These are phyloP conservation scores for Notodonta dromedarius DNA, from an alignment of 2,888 invertebrate genomes.

Conservation along the genomic window DNA sequence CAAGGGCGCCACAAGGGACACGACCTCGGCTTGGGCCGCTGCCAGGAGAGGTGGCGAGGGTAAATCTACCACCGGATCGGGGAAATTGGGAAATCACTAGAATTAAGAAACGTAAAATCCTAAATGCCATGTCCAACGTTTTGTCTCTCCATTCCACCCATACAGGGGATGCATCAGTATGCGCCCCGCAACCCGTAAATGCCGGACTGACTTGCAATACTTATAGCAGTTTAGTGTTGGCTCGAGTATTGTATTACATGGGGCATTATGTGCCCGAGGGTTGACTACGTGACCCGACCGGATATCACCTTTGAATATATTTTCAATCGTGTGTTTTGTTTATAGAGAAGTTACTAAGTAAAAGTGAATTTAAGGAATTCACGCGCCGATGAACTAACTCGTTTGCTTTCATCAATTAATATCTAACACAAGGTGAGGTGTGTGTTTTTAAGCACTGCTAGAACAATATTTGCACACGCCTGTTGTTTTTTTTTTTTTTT, in stretches of 20 bases:
- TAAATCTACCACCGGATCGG: no score
- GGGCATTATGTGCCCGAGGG: slow-evolving; percentile 57
- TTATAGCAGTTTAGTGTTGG: slow-evolving; percentile 77
- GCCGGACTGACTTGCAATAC: slow-evolving; percentile 78
- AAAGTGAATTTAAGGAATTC: no score
- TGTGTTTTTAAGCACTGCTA: no score
- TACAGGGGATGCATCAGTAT: slow-evolving; percentile 61
- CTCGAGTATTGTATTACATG: slow-evolving; percentile 74
- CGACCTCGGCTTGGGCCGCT: no score
- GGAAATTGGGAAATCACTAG: no score
- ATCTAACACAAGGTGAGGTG: no score
- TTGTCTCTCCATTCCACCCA: slow-evolving; percentile 5
- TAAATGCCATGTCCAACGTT: slow-evolving; percentile 36
- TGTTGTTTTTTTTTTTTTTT: no score
- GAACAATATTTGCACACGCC: no score
- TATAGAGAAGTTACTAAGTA: slow-evolving; percentile 11
- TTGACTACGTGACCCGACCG: slow-evolving; percentile 54
- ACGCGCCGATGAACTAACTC: no score
- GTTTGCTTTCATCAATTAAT: no score
- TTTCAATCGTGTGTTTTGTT: slow-evolving; percentile 37
- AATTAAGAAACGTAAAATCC: background rate
- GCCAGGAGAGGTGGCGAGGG: no score
- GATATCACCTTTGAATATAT: slow-evolving; percentile 36
- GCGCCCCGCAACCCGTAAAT: slow-evolving; percentile 61
- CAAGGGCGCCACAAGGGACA: no score